Evolutionary conservation across 2,113 vertebrate species (phyloP).

Genomic region (Eurystomus gularis): DNA sequence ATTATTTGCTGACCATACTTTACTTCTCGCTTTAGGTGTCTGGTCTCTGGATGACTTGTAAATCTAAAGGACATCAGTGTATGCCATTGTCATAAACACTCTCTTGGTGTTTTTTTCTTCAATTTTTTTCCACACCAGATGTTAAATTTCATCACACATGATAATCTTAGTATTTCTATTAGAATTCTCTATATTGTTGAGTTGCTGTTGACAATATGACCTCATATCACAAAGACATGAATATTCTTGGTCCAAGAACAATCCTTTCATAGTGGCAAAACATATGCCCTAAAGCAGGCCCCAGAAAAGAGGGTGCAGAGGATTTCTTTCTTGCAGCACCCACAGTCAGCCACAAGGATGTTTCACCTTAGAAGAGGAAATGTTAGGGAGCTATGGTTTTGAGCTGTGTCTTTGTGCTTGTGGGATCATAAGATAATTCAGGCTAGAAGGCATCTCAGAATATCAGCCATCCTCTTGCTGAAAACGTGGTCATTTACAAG

Average conservation of each 20-base stretch:
- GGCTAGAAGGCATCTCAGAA: background rate
- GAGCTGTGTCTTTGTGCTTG: background rate
- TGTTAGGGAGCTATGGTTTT: background rate
- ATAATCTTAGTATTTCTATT: background rate
- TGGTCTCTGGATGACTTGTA: background rate
- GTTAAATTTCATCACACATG: background rate
- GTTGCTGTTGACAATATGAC: background rate
- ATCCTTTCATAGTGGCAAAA: background rate
- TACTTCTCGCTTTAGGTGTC: rapidly evolving
- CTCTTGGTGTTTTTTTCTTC: background rate
- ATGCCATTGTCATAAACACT: background rate
- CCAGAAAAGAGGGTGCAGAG: background rate
- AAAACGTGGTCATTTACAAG: background rate
- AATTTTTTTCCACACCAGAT: background rate
- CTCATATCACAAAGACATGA: background rate
- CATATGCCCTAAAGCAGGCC: background rate
- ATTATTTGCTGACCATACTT: background rate
- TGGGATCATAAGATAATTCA: background rate
- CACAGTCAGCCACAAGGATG: background rate
- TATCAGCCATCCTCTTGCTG: background rate
- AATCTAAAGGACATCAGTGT: background rate
- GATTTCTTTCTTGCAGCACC: background rate
- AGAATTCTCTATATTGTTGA: background rate
- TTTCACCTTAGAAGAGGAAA: background rate
- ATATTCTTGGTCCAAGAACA: background rate